phyloP scores from a whole-genome alignment of 2,888 invertebrate genomes.

The Eilema sororculum region DNA sequence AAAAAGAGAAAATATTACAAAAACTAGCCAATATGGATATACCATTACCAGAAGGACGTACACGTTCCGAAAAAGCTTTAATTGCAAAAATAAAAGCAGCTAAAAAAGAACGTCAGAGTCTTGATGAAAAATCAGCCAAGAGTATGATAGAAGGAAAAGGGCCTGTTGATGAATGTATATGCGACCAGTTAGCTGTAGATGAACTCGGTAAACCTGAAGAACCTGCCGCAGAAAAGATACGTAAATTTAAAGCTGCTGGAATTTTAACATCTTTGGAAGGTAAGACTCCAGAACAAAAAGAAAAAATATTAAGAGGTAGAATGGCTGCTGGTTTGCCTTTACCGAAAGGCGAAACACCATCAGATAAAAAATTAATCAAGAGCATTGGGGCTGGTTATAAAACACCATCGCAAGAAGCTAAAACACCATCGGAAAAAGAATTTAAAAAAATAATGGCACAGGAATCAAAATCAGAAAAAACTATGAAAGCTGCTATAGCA shows the following conservation, averaged over 20 bases:
- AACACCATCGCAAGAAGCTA: conserved; percentile 24
- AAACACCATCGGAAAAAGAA: conserved; percentile 45
- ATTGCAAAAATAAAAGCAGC: conserved; percentile 16
- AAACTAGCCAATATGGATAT: conserved; percentile 1
- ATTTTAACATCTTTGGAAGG: conserved; percentile 6
- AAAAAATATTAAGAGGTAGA: conserved; percentile 2
- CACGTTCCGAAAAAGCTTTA: conserved; percentile 10
- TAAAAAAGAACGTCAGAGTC: conserved; percentile 5
- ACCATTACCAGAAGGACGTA: conserved; percentile 12
- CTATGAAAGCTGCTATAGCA: conserved; percentile 1
- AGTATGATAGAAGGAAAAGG: conserved; percentile 8
- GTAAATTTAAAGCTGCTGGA: conserved; percentile 3
- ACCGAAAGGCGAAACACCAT: conserved; percentile 6
- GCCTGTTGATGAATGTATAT: conserved; percentile 11
- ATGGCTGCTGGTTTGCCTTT: neutral
- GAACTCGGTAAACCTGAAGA: neutral
- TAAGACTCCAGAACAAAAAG: neutral
- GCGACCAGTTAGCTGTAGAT: conserved; percentile 2
- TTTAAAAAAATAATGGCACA: conserved; percentile 29
- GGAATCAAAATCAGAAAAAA: neutral
- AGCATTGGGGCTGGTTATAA: neutral
- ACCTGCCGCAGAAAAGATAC: neutral
- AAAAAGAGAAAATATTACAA: conserved; percentile 11
- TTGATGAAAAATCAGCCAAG: conserved; percentile 30
- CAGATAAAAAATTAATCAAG: neutral